Evolutionary conservation across 2,888 invertebrate genomes (phyloP), one percentile per base, ranked within the genome.

Genomic region (Drosophila nr. medialis): DNA sequence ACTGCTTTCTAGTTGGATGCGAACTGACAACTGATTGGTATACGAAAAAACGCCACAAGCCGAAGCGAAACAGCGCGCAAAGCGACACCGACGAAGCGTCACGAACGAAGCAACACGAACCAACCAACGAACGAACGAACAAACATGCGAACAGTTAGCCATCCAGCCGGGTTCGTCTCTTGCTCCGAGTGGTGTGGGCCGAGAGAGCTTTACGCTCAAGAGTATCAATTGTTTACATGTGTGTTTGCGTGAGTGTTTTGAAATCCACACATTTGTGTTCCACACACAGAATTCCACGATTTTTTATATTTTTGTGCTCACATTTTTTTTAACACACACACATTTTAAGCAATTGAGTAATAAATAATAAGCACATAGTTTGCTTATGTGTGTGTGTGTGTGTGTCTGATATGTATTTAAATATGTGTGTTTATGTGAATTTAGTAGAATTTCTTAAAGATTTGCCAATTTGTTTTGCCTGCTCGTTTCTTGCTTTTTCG

Each of bases 1-100:
- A 92, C 91, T 92, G 93, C 90, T 92, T 91, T 91, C 92, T 91
- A 92, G 92, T 93, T 92, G 93, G 92, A 93, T 92, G 92, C 92
- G 91, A 91, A 92, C 90, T 91, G 91, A 92, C 92, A 92, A 93
- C 92, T 93, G 92, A 93, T 89, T 91, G 86, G 91, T 80, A 78
- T 77, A 80, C 72, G 72, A 70, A 68, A 48, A 70, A 68, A 48
- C 53, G 51, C 68, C 24, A 76, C 73, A 73, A 77, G 51, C 68
- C 75, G 86, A 77, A 76, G 75, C 75, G 83, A 77, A 76, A 75
- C 72, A 73, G 72, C 85, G 62, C 27, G 61, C 65, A 58, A 65
- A 53, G 54, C 65, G 62, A 63, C 75, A 58, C 50, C 77, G 49
- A 74, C 77, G 77, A 78, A 67, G 66, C 79, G 51, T 70, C 66